Evolutionary conservation across 2,113 vertebrate genomes (phyloP), one percentile per base, ranked within the genome.

Genomic region (Albula glossodonta): DNA sequence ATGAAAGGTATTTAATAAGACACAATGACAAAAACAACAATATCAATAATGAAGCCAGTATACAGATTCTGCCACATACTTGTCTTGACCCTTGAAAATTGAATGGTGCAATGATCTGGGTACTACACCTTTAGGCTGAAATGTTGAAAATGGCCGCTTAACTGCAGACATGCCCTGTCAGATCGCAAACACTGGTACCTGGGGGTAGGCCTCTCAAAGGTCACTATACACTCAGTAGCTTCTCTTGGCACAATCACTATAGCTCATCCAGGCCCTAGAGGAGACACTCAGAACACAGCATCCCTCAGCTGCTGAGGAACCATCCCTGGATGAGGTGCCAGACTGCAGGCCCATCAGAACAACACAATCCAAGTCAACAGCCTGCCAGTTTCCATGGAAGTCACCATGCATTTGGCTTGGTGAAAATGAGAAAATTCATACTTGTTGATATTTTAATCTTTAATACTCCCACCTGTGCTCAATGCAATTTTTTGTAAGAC

Each of bases 231-330:
- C 31, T 41, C 31, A 41, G 31, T 41, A 41, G 31, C 19, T 5
- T 19, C 53, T 25, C 53, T 9, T 31, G 63, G 77, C 78, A 51
- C 78, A 60, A 17, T 50, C 80, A 48, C 49, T 19, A 78, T 77
- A 17, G 60, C 8, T 12, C 25, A 17, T 51, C 17, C 25, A 56
- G 84, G 53, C 84, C 84, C 52, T 9, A 31, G 25, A 63, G 53
- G 84, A 2, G 51, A 50, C 41, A 41, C 5, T 41, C 48, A 25
- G 17, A 60, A 63, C 31, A 3, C 31, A 12, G 56, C 17, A 12
- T 25, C 84, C 5, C 51, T 41, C 63, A 56, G 85, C 85, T 56
- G 80, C 19, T 82, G 11, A 12, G 25, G 25, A 86, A 78, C 77
- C 50, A 82, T 22, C 51, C 41, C 63, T 56, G 15, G 80, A 50